These are phyloP conservation scores for Gallirallus australis DNA, from an alignment of 2,797 vertebrate genomes.

Conservation along the genomic window DNA sequence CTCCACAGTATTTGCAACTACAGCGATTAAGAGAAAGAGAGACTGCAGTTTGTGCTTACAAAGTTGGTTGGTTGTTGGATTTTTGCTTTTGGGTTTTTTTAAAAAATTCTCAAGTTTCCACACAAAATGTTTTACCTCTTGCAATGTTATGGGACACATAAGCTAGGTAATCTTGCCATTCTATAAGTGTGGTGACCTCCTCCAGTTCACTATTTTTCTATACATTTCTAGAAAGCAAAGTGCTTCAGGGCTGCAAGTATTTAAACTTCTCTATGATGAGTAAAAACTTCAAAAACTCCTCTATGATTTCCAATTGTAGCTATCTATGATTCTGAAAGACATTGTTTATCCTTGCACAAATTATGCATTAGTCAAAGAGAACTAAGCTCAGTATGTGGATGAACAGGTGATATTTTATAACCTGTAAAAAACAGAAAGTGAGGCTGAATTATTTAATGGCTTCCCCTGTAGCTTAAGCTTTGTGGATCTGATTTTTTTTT, in stretches of 20 bases:
- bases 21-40: not conserved
- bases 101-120: not conserved
- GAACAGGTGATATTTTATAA: not conserved
- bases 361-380: not conserved
- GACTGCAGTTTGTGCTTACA: not conserved
- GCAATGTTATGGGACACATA: not conserved
- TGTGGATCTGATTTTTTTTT: fast-evolving
- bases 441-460: not conserved
- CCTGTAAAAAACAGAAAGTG: not conserved
- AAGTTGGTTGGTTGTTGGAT: too few species aligned
- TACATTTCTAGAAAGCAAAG: not conserved
- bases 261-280: not conserved
- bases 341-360: not conserved
- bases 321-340: not conserved
- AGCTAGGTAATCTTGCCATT: not conserved
- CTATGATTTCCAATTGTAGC: not conserved
- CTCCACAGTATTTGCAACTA: not conserved
- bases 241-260: not conserved
- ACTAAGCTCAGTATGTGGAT: not conserved
- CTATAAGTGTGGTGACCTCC: not conserved
- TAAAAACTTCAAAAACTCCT: not conserved
- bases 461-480: not conserved
- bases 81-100: not conserved
- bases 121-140: not conserved
- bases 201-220: not conserved